Base-by-base conservation (phyloP, 1,140 invertebrate genomes). In the Bombus superbus region DNA sequence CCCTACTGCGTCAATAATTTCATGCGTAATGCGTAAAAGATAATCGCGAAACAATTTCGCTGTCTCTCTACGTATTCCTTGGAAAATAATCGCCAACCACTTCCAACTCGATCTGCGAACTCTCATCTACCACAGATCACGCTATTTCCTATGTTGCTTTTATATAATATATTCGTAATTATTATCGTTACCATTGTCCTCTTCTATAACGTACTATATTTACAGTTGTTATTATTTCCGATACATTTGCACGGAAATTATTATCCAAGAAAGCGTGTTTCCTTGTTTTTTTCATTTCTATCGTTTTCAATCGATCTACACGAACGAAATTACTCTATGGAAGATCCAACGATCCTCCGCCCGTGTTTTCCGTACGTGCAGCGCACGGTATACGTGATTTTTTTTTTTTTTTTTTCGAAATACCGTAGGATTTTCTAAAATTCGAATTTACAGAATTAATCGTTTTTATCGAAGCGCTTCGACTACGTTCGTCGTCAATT, bases 1-100 rank as follows among this genome's bases (percentile, higher is more conserved):
- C 73, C 53, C 35, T 35, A 69, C 38, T n/a, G 38, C 72, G 53
- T 18, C 62, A 59, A 74, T 57, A 28, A 72, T 69, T 79, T 79
- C n/a, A 53, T 59, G 28, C 68, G 68, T 62, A 53, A 57, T 22
- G 35, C 42, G 22, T 32, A 42, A 59, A 72, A 72, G 47, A 59
- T 72, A 59, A 80, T 80, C 42, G 6, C 25, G 8, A 44, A 35
- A n/a, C 15, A 47, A 69, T 68, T 68, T 80, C 32, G 13, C 42
- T 42, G 25, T 69, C 25, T 38, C 11, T 28, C 8, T 10, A 38
- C 5, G 25, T 42, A 79, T 47, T 62, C 1, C 25, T 10, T 62
- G 22, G 5, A 25, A 25, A 25, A 9, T 66, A 66, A 53, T 53
- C 47, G 47, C 22, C 0, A 53, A 53, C 18, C 22, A 22, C 18